Conservation (phyloP, 1,140 invertebrate species). For the Gonatopus flavifemur region DNA sequence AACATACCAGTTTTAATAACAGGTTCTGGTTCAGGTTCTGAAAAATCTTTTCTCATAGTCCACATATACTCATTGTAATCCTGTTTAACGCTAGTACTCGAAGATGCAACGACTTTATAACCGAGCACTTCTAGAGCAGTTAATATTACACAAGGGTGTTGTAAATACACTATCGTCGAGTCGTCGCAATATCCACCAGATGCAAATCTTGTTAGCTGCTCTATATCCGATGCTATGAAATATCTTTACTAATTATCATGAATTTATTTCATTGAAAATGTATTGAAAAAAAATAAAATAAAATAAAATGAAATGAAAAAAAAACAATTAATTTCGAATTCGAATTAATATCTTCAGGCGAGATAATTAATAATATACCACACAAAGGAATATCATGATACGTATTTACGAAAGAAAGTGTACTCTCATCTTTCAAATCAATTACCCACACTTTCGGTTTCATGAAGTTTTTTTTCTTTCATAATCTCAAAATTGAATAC, state of each 20-base stretch:
- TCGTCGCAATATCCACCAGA: constrained; percentile 78
- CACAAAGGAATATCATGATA: too few relatives aligned
- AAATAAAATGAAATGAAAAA: background rate
- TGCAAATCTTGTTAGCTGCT: constrained; percentile 75
- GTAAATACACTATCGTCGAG: constrained; percentile 79
- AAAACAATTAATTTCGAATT: background rate
- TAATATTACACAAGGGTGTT: constrained; percentile 83
- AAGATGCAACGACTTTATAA: constrained; percentile 83
- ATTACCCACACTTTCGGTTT: too few relatives aligned
- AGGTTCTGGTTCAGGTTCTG: constrained; percentile 70
- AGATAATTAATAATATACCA: too few relatives aligned
- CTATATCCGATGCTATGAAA: constrained; percentile 74
- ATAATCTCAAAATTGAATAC: too few relatives aligned
- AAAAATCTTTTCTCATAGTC: constrained; percentile 87
- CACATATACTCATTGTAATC: constrained; percentile 89
- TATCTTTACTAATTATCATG: constrained; percentile 8
- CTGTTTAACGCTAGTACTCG: constrained; percentile 80
- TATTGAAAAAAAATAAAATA: constrained; percentile 2
- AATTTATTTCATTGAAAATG: constrained; percentile 4
- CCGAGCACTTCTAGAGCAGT: constrained; percentile 83
- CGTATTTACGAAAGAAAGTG: too few relatives aligned
- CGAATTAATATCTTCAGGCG: too few relatives aligned
- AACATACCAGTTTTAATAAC: constrained; percentile 47
- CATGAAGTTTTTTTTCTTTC: too few relatives aligned
- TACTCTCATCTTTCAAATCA: too few relatives aligned